A percentile compares a stretch with the other conserved stretches of the same genome.
Conservation (phyloP, 1,140 invertebrate species). For the Diabrotica virgifera region DNA sequence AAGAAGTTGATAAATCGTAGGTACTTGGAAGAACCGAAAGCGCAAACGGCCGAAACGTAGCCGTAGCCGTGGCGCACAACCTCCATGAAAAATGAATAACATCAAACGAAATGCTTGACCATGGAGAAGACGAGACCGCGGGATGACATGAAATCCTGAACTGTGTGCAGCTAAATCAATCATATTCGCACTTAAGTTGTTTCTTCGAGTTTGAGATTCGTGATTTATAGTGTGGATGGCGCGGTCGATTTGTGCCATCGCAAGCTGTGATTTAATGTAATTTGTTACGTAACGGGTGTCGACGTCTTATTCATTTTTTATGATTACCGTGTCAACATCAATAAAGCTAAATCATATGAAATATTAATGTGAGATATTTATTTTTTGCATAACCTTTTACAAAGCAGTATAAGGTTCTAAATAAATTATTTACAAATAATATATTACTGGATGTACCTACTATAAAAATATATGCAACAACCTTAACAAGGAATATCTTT, state of each 20-base stretch:
- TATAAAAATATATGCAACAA: too few relatives aligned
- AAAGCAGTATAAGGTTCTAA: too few relatives aligned
- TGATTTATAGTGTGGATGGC: slow-evolving; percentile 8
- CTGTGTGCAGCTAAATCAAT: not conserved
- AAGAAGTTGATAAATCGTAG: slow-evolving; percentile 7
- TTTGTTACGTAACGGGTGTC: not conserved
- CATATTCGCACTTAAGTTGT: slow-evolving; percentile 5
- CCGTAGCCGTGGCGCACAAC: not conserved
- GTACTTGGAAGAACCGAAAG: not conserved
- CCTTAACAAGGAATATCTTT: too few relatives aligned
- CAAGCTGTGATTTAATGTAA: slow-evolving; percentile 6
- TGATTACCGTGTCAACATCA: too few relatives aligned
- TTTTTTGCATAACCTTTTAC: too few relatives aligned
- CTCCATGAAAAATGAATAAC: slow-evolving; percentile 9
- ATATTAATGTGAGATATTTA: too few relatives aligned
- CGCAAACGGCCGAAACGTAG: not conserved
- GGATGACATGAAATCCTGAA: slow-evolving; percentile 5
- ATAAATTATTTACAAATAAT: too few relatives aligned
- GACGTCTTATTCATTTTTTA: not conserved
- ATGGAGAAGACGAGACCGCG: not conserved
- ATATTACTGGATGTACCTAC: too few relatives aligned
- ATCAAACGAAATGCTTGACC: slow-evolving; percentile 4
- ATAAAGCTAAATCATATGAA: too few relatives aligned
- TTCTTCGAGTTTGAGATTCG: slow-evolving; percentile 4
- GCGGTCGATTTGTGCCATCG: slow-evolving; percentile 8